Evolutionary conservation across 2,888 invertebrate genomes (phyloP).

Genomic region (Heliconius ethilla): DNA sequence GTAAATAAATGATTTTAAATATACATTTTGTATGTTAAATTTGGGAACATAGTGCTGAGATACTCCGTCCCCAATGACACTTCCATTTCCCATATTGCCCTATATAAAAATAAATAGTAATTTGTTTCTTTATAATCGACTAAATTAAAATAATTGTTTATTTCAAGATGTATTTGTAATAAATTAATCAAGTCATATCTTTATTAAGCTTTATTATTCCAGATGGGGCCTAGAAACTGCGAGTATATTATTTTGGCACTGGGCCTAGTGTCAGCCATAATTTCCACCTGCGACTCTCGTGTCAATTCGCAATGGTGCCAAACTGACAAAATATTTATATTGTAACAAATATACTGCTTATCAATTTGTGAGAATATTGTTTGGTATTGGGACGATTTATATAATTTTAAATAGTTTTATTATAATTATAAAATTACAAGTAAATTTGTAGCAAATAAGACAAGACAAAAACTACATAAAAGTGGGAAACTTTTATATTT

Average conservation of each 20-base stretch:
- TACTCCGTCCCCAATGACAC: background rate
- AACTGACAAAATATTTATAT: constrained; percentile 39
- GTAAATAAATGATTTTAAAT: too few species aligned
- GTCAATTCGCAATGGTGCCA: constrained; percentile 42
- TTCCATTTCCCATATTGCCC: background rate
- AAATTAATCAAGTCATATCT: constrained; percentile 28
- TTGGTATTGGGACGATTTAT: background rate
- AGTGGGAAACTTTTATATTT: too few species aligned
- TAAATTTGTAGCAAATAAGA: background rate
- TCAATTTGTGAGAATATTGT: constrained; percentile 5
- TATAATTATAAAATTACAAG: background rate
- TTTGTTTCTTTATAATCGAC: too few species aligned
- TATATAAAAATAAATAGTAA: background rate
- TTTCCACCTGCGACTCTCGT: constrained; percentile 39
- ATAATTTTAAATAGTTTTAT: background rate
- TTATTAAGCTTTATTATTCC: constrained; percentile 31
- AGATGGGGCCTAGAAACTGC: constrained; percentile 21
- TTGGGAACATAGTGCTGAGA: background rate
- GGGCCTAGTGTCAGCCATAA: constrained; percentile 42
- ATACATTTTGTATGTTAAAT: background rate
- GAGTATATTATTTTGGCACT: constrained; percentile 41
- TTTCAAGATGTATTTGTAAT: background rate
- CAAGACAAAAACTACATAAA: too few species aligned
- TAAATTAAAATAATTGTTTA: background rate
- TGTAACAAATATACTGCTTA: constrained; percentile 29